Conservation (phyloP, 2,113 vertebrate genomes). For the Takifugu bimaculatus region DNA sequence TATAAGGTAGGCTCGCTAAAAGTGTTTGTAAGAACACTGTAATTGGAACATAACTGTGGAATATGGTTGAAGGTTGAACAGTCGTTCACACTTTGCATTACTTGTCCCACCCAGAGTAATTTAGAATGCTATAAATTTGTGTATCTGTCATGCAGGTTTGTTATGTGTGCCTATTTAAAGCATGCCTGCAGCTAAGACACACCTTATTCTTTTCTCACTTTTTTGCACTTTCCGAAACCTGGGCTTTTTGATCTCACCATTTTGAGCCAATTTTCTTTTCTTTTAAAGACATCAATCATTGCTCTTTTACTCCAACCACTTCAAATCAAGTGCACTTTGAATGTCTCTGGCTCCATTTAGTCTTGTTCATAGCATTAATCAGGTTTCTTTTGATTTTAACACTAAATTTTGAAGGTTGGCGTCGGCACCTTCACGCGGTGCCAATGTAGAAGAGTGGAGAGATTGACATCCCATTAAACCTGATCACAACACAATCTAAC, state of each 20-base stretch:
- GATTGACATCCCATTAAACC: no score
- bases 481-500: no score
- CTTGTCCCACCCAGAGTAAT: no score
- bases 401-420: background rate
- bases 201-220: background rate
- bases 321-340: background rate
- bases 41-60: no score
- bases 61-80: no score
- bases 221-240: conserved; percentile 1
- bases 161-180: conserved; percentile 17
- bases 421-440: background rate
- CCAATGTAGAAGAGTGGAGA: no score
- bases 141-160: conserved; percentile 11
- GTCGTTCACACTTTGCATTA: no score
- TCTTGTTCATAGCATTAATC: background rate
- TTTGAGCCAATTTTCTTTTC: conserved; percentile 4
- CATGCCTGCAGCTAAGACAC: conserved; percentile 25
- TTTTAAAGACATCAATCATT: conserved; percentile 6
- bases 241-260: conserved; percentile 13
- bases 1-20: no score
- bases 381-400: background rate
- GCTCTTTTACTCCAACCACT: background rate
- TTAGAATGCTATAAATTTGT: no score
- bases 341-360: background rate
- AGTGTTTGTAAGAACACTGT: no score